These are phyloP conservation scores for Zaprionus vittiger DNA, from an alignment of 1,140 invertebrate species.

Conservation along the genomic window DNA sequence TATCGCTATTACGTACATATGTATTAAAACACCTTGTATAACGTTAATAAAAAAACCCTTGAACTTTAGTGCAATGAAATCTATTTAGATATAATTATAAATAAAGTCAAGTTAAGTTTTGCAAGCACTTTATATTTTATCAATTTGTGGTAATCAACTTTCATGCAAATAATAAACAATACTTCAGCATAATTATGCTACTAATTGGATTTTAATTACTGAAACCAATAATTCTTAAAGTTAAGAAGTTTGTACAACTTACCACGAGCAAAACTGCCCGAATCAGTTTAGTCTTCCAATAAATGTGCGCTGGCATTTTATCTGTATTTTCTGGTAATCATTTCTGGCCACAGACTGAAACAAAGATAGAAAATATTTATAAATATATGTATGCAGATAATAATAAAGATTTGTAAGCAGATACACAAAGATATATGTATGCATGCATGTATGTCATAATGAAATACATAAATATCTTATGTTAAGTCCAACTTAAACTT, in stretches of 20 bases:
- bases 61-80: no score
- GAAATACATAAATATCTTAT: no score
- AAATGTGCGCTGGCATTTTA: conserved; percentile 72
- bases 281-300: conserved; percentile 62
- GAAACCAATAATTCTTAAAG: not conserved
- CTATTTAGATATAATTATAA: not conserved
- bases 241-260: conserved; percentile 40
- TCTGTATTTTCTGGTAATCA: conserved; percentile 78
- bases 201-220: not conserved
- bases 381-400: not conserved
- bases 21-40: no score
- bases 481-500: not conserved
- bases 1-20: no score
- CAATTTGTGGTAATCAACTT: not conserved
- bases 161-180: no score
- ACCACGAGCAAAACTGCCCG: conserved; percentile 70
- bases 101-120: not conserved
- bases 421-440: no score
- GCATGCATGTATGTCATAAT: no score
- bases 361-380: not conserved
- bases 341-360: conserved; percentile 67
- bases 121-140: not conserved
- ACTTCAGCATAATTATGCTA: not conserved
- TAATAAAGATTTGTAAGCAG: not conserved
- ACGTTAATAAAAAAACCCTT: no score